Evolutionary conservation across 2,888 invertebrate species (phyloP), one percentile per base, ranked within the genome.

Genomic region (Yponomeuta sedellus): DNA sequence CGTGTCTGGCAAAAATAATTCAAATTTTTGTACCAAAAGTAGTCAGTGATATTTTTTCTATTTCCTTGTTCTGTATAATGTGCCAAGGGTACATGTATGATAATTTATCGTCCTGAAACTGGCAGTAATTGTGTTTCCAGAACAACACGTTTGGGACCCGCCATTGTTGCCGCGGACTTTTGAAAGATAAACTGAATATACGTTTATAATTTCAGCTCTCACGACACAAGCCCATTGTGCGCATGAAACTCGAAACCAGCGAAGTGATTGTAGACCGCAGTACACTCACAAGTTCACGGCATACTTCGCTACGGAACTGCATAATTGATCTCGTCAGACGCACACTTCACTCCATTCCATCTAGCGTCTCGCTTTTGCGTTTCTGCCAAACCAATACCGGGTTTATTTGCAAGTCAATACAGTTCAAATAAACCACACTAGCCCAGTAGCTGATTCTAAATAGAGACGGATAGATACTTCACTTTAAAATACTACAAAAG

Each of bases 261-360:
- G 34, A 34, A 34, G 6, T 34, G 8, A 52, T 3, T 16, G 44
- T 52, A 52, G 16, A 52, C 44, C 44, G 44, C 44, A 52, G 5
- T 52, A 16, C 44, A 52, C 44, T 16, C 44, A 52, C 44, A 52
- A 52, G 44, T 52, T 52, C 44, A 52, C 16, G 16, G 34, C 16
- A 52, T 52, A 16, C 16, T 12, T 52, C 44, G 58, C 52, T 61
- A 34, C n/a, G 34, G 59, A 22, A 62, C 76, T 82, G 79, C 80
- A 84, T 83, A 82, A 83, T 83, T 83, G 79, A 83, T 80, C 76
- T 70, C 73, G 72, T 69, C 70, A 72, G 69, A 34, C 62, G 39
- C 62, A 62, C 19, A 40, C 39, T 39, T 59, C 59, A 34, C 34
- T 73, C 75, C 25, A 25, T n/a, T 52, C 44, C 22, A 59, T 65